These are phyloP conservation scores for Chrosomus eos DNA, from an alignment of 2,797 vertebrate species.

Conservation along the genomic window DNA sequence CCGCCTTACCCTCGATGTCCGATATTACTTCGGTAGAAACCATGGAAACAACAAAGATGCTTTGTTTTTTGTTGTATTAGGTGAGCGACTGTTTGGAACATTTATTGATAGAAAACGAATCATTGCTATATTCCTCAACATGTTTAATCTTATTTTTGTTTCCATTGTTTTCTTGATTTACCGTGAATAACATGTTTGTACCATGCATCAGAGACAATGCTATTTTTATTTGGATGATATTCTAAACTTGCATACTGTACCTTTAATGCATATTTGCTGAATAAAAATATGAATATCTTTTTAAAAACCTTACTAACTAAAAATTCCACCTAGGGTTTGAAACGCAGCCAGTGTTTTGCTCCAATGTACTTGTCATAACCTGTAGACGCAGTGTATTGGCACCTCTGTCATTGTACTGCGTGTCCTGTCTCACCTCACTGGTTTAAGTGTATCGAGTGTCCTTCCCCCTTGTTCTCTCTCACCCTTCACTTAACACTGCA, in stretches of 20 bases:
- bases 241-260: background rate
- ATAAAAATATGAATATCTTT: background rate
- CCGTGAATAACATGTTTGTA: too few species aligned
- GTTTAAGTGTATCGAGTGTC: conserved; percentile 42
- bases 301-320: background rate
- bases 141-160: background rate
- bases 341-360: background rate
- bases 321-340: background rate
- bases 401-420: conserved; percentile 29
- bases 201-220: too few species aligned
- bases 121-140: background rate
- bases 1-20: too few species aligned
- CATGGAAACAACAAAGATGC: background rate
- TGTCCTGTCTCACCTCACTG: conserved; percentile 65
- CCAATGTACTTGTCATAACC: background rate
- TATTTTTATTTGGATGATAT: too few species aligned
- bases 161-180: background rate
- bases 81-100: background rate
- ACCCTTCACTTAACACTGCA: conserved; percentile 69
- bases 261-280: background rate
- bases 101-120: background rate
- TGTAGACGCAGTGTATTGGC: background rate
- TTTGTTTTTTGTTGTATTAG: background rate
- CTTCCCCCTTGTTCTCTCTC: conserved; percentile 62
- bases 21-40: background rate